phyloP scores from a whole-genome alignment of 2,113 vertebrate species.

The Sceloporus undulatus region DNA sequence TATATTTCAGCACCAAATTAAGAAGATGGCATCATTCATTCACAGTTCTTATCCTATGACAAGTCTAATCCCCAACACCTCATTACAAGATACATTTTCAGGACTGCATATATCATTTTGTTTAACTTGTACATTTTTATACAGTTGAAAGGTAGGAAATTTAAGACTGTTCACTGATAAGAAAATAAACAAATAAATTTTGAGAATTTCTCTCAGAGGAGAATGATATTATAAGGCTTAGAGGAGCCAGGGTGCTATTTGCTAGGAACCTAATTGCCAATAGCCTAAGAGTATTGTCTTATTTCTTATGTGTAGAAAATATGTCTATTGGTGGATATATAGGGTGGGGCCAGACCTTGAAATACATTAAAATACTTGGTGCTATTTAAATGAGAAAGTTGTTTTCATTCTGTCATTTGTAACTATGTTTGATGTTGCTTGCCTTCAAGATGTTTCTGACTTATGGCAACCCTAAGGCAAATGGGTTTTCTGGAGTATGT shows the following conservation, averaged over 20 bases:
- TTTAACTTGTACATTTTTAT: conserved; percentile 82
- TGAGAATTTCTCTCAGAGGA: conserved; percentile 75
- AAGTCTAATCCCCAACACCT: conserved; percentile 80
- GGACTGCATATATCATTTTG: conserved; percentile 81
- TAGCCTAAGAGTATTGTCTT: conserved; percentile 58
- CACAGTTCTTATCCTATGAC: conserved; percentile 83
- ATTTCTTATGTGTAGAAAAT: conserved; percentile 30
- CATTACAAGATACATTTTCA: conserved; percentile 83
- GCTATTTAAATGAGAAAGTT: neutral
- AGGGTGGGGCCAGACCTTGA: neutral
- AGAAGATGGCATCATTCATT: conserved; percentile 86
- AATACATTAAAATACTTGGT: neutral
- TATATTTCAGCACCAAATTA: conserved; percentile 83
- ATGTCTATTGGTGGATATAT: neutral
- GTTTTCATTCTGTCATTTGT: conserved; percentile 1
- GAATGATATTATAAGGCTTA: conserved; percentile 70
- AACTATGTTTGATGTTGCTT: neutral
- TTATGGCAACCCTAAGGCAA: too few relatives aligned
- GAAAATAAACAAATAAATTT: conserved; percentile 81
- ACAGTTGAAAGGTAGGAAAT: conserved; percentile 81
- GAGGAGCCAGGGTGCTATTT: conserved; percentile 72
- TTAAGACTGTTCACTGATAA: conserved; percentile 76
- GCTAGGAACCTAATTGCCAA: conserved; percentile 35
- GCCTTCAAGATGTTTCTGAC: too few relatives aligned
- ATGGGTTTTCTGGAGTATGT: too few relatives aligned